Base-by-base conservation (phyloP, 2,113 vertebrate species). In the Forbesichthys agassizii region DNA sequence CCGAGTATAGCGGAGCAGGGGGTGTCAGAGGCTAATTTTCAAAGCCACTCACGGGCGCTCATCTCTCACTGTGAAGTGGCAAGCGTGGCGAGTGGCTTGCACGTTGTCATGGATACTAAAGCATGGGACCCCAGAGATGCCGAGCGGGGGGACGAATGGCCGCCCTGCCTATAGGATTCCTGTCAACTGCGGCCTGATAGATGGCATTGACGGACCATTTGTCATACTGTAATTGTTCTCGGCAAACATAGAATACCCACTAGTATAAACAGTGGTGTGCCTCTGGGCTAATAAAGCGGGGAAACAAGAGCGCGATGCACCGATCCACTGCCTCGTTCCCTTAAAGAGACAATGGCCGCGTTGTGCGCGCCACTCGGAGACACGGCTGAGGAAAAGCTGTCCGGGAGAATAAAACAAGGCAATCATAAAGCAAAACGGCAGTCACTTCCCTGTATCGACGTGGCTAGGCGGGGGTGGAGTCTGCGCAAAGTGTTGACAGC, bases 211-310 rank as follows among this genome's bases (percentile, higher is more conserved):
- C 94, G 95, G 94, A 94, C 95, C 96, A 97, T 99, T 98, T 96
- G 96, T 99, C 97, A 99, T 97, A 96, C 92, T 94, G 94, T 98
- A 98, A 98, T 98, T 98, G 96, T 98, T 97, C 96, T 82, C 95
- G 92, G 95, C 95, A 96, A 98, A 98, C 96, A 95, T 69, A 82
- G 94, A 97, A 98, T 98, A 94, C 95, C 95, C 95, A 95, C 95
- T 94, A 94, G 95, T 96, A 97, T 96, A 98, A 98, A 97, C 95
- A 96, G 95, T 73, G 83, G 88, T 94, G 93, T 91, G 92, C 93
- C 92, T 92, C 93, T 92, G 93, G 92, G 93, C 95, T 98, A 98
- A 97, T 98, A 97, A 96, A 97, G 95, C 92, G 74, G 92, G 92
- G 92, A 92, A 94, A 95, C 90, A 78, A 94, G 94, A 93, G 94